These are phyloP conservation scores for Leucosticte australis DNA, from an alignment of 2,113 vertebrate genomes.

Conservation along the genomic window DNA sequence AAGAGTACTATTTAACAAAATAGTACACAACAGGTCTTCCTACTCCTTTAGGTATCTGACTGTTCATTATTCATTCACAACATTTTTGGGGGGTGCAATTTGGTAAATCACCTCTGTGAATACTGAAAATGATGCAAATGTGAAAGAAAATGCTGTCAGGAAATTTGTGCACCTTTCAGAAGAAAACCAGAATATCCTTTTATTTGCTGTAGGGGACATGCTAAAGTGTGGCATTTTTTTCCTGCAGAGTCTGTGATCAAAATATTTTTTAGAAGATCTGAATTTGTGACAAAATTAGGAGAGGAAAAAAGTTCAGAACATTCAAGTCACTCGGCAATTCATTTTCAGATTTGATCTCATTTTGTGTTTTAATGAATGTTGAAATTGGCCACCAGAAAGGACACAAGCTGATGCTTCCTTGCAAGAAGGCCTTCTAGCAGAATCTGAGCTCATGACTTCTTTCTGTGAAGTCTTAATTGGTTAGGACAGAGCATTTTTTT, in stretches of 20 bases:
- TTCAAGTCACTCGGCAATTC: not conserved
- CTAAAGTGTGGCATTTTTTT: not conserved
- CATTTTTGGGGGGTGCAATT: not conserved
- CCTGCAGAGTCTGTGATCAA: not conserved
- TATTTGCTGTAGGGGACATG: not conserved
- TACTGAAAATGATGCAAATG: not conserved
- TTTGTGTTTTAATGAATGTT: constrained; percentile 25
- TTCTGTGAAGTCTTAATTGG: constrained; percentile 25
- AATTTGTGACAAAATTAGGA: constrained; percentile 32
- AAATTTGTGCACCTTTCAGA: not conserved
- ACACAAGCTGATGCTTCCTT: not conserved
- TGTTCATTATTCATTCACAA: not conserved
- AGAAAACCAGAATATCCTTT: not conserved
- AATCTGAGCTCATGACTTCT: not conserved
- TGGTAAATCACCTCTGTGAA: not conserved
- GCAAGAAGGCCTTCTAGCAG: constrained; percentile 8
- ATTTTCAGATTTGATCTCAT: constrained; percentile 29
- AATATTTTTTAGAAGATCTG: constrained; percentile 5
- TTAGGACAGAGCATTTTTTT: constrained; percentile 34
- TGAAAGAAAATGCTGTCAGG: not conserved
- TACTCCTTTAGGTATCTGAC: not conserved
- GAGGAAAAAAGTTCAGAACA: not conserved
- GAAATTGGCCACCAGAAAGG: constrained; percentile 17
- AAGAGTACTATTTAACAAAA: not conserved
- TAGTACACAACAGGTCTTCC: not conserved